These are phyloP conservation scores for Pluvianellus socialis DNA, from an alignment of 2,113 vertebrate species.

Conservation along the genomic window DNA sequence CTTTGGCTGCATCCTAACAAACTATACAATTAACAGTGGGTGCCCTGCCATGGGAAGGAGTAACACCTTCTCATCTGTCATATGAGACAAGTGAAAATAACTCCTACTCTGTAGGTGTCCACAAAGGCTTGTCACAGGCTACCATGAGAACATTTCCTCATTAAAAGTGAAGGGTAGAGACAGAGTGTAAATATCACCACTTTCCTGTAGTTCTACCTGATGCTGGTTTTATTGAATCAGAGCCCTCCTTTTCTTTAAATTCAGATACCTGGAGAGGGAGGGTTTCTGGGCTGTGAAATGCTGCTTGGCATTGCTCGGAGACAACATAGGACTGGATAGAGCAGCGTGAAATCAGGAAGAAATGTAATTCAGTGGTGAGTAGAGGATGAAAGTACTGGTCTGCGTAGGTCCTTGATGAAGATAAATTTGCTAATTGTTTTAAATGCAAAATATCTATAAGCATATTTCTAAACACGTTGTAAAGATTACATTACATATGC, in stretches of 20 bases:
- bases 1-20: conserved; percentile 17
- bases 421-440: not conserved
- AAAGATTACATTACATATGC: not conserved
- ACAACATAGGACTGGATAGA: not conserved
- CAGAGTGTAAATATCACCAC: conserved; percentile 41
- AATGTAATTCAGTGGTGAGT: not conserved
- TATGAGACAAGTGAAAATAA: not conserved
- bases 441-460: not conserved
- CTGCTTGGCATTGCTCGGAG: not conserved
- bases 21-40: conserved; percentile 1
- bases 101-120: not conserved
- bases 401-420: not conserved
- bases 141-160: conserved; percentile 47
- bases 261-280: not conserved
- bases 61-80: conserved; percentile 1
- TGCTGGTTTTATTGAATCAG: not conserved
- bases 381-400: not conserved
- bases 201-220: not conserved
- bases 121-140: conserved; percentile 50
- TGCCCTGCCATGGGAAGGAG: not conserved
- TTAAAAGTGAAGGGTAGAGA: conserved; percentile 67
- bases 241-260: not conserved
- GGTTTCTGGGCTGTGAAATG: not conserved
- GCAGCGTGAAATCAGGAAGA: not conserved
- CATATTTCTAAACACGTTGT: not conserved